These are phyloP conservation scores for Capromys pilorides DNA, from an alignment of 2,797 vertebrate genomes.

Conservation along the genomic window DNA sequence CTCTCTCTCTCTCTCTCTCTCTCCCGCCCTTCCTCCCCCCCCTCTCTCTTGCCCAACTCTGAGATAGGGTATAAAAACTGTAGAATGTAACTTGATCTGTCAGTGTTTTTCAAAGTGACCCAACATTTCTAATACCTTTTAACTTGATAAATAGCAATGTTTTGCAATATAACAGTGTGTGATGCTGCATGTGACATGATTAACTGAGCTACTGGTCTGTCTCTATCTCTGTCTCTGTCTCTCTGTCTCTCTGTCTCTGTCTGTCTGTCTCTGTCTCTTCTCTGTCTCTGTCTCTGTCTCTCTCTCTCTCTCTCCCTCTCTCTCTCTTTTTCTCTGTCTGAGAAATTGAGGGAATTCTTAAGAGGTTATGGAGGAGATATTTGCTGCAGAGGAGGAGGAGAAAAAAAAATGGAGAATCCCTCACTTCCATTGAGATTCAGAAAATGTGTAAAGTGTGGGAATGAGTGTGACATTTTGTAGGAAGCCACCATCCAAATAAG, in stretches of 20 bases:
- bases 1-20: too few species aligned
- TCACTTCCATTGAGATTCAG: not conserved
- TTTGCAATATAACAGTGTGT: not conserved
- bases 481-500: not conserved
- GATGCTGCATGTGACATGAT: not conserved
- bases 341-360: not conserved
- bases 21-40: too few species aligned
- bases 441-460: not conserved
- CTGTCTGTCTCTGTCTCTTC: too few species aligned
- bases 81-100: not conserved
- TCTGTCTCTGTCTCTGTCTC: too few species aligned
- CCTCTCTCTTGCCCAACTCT: too few species aligned
- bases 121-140: not conserved
- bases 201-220: not conserved
- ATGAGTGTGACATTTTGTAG: not conserved
- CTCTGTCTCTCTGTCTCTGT: not conserved
- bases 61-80: not conserved
- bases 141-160: not conserved
- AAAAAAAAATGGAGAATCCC: not conserved
- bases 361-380: not conserved
- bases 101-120: not conserved
- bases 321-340: not conserved
- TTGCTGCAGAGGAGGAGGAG: not conserved
- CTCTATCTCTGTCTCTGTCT: not conserved
- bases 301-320: not conserved